Evolutionary conservation across 1,140 invertebrate genomes (phyloP), one percentile per base, ranked within the genome.

Genomic region (Drosophila ambigua): DNA sequence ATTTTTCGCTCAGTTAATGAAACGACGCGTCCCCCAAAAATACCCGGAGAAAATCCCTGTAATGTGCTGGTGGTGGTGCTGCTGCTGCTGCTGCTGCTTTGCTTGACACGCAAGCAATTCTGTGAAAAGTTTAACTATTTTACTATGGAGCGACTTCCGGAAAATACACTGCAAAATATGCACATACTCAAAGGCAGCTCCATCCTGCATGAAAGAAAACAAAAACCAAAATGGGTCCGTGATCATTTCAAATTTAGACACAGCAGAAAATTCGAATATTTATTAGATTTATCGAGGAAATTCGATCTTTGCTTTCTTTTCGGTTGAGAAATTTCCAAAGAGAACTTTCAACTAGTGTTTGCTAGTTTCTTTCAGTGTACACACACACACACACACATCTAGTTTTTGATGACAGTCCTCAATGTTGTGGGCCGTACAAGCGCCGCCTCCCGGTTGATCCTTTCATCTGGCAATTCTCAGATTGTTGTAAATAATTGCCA

Each of bases 1-100:
- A 75, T 75, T 75, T 75, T 75, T 61, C 62, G 72, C 72, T 75
- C 72, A 73, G 72, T 75, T 75, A 75, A 75, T 74, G 72, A 72
- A 71, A 72, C 68, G 23, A 20, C 9, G 23, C 16, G 48, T 71
- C 66, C 66, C 46, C 68, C 52, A 52, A 54, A 60, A 72, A 52
- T 71, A 52, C 48, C 39, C 23, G 4, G 39, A 39, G 67, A 71
- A 53, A 39, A 9, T 9, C 35, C 15, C 24, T 2, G 28, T 31
- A 31, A 31, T 31, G 28, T 31, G 20, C 20, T 20, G 20, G 20
- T 20, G 20, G 20, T 20, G 20, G 1, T 2, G n/a, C n/a, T 31
- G 8, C 49, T 51, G 20, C 20, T 2, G n/a, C n/a, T 31, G 8
- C 49, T 51, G 26, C 8, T 67, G 63, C 41, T 67, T 23, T 63